Percentiles rank a stretch among this genome's conserved stretches.
Evolutionary conservation across 2,113 vertebrate genomes (phyloP).

Genomic region (Anoplopoma fimbria): DNA sequence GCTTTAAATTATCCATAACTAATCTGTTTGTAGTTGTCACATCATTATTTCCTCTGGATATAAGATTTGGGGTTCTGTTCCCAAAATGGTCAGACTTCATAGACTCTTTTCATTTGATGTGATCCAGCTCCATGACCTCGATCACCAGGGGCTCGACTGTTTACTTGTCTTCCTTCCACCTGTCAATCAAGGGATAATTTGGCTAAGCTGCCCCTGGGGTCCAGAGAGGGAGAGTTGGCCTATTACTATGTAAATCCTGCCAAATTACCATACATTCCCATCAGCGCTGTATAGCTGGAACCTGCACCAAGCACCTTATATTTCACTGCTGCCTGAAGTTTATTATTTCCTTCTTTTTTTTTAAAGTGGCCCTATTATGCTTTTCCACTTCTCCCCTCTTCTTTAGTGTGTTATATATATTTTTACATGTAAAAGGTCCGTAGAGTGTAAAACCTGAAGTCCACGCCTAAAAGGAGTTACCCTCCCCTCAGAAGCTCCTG

Average conservation of each 20-base stretch:
- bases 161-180: slow-evolving; percentile 8
- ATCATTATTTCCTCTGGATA: slow-evolving; percentile 8
- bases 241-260: slow-evolving; percentile 61
- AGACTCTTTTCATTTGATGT: not conserved
- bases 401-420: too few relatives aligned
- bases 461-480: too few relatives aligned
- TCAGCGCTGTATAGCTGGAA: slow-evolving; percentile 29
- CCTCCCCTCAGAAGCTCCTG: too few relatives aligned
- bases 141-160: not conserved
- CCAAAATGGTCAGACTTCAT: slow-evolving; percentile 8
- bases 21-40: not conserved
- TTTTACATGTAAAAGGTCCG: too few relatives aligned
- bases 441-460: too few relatives aligned
- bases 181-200: slow-evolving; percentile 37
- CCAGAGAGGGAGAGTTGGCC: slow-evolving; percentile 19
- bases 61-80: not conserved
- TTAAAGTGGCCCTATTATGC: too few relatives aligned
- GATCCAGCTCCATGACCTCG: not conserved
- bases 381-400: too few relatives aligned
- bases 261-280: slow-evolving; percentile 27
- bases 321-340: not conserved
- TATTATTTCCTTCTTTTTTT: slow-evolving; percentile 14
- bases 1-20: slow-evolving; percentile 9
- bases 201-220: slow-evolving; percentile 5
- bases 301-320: slow-evolving; percentile 17